Evolutionary conservation across 2,888 invertebrate genomes (phyloP).

Genomic region (Pollenia griseotomentosa): DNA sequence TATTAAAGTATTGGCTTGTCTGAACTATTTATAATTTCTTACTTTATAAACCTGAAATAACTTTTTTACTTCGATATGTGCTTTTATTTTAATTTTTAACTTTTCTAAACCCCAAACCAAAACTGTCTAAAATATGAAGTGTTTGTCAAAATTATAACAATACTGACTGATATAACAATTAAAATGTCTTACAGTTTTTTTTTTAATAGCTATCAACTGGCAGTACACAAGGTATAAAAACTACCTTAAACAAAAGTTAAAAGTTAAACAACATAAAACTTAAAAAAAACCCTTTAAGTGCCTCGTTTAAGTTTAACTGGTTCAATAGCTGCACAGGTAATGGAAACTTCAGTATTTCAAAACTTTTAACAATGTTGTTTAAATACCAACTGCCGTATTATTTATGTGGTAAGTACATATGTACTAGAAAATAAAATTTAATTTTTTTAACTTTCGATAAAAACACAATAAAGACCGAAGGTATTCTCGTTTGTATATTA

Average conservation of each 20-base stretch:
- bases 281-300: conserved; percentile 36
- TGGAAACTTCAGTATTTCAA: conserved; percentile 33
- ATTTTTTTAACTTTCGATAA: too few species aligned
- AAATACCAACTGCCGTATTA: conserved; percentile 15
- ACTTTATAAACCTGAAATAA: too few species aligned
- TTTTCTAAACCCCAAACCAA: background rate
- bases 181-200: conserved; percentile 36
- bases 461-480: too few species aligned
- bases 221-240: conserved; percentile 21
- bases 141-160: conserved; percentile 53
- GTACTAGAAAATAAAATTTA: background rate
- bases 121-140: conserved; percentile 52
- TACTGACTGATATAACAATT: conserved; percentile 71
- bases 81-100: too few species aligned
- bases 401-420: conserved; percentile 32
- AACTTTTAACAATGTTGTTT: conserved; percentile 53
- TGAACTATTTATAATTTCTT: too few species aligned
- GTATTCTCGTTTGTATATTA: too few species aligned
- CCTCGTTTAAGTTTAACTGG: conserved; percentile 36
- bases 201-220: conserved; percentile 2
- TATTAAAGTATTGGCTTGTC: too few species aligned
- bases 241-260: conserved; percentile 7
- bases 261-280: background rate
- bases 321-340: conserved; percentile 32
- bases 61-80: too few species aligned